These are phyloP conservation scores for Leptura quadrifasciata DNA, from an alignment of 2,888 invertebrate genomes.

Conservation along the genomic window DNA sequence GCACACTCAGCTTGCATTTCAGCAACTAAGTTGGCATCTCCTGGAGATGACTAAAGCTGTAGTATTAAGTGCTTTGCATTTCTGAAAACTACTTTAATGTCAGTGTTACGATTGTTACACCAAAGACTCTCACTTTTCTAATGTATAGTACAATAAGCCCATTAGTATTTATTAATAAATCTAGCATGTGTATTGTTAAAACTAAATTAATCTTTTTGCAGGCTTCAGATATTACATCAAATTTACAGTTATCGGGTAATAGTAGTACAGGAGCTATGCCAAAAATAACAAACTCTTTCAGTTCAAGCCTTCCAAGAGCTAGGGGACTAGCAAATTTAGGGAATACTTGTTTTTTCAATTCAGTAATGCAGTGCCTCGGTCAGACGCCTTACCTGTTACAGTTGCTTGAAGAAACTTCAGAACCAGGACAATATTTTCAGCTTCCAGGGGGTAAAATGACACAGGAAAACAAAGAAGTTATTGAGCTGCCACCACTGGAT, in stretches of 20 bases:
- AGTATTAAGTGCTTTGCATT: too few species aligned
- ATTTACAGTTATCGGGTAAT: conserved; percentile 28
- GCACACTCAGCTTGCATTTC: too few species aligned
- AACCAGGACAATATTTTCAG: conserved; percentile 82
- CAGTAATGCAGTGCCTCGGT: conserved; percentile 94
- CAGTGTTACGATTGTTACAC: too few species aligned
- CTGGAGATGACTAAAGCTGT: too few species aligned
- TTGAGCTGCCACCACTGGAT: conserved; percentile 63
- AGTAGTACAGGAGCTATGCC: conserved; percentile 57
- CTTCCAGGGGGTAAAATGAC: conserved; percentile 84
- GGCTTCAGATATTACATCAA: conserved; percentile 46
- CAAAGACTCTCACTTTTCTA: too few species aligned
- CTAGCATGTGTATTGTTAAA: conserved; percentile 16
- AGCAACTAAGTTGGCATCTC: too few species aligned
- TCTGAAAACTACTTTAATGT: too few species aligned
- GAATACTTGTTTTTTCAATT: conserved; percentile 98
- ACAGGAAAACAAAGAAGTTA: conserved; percentile 67
- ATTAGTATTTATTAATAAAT: background rate
- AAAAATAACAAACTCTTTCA: conserved; percentile 46
- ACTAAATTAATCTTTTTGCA: conserved; percentile 41
- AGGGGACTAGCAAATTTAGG: conserved; percentile 93
- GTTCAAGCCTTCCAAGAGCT: conserved; percentile 75
- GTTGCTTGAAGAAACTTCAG: conserved; percentile 82
- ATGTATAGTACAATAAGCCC: too few species aligned
- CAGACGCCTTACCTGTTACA: conserved; percentile 86